Evolutionary conservation across 1,140 invertebrate species (phyloP).

Genomic region (Achroia grisella): DNA sequence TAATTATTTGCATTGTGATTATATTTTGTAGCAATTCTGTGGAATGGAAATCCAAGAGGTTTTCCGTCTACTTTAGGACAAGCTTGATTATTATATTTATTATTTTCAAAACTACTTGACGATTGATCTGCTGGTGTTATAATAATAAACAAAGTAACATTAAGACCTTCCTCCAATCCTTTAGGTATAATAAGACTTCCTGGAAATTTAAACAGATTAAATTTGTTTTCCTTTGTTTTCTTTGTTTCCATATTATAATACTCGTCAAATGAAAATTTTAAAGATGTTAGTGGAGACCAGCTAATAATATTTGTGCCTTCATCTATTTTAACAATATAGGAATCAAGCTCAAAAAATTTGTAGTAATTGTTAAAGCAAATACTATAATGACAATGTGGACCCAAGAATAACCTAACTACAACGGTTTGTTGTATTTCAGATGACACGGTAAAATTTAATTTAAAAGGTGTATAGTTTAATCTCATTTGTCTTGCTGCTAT

Average conservation of each 20-base stretch:
- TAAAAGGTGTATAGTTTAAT: slow-evolving; percentile 75
- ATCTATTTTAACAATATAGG: slow-evolving; percentile 30
- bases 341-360: slow-evolving; percentile 48
- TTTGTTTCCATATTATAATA: slow-evolving; percentile 33
- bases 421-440: slow-evolving; percentile 59
- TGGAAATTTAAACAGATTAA: slow-evolving; percentile 50
- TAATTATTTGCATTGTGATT: slow-evolving; percentile 36
- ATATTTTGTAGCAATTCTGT: slow-evolving; percentile 27
- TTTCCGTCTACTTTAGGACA: slow-evolving; percentile 27
- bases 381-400: slow-evolving; percentile 63
- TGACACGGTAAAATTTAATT: slow-evolving; percentile 69
- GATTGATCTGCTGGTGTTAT: slow-evolving; percentile 18
- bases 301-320: slow-evolving; percentile 36
- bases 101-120: not conserved
- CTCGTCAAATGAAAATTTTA: slow-evolving; percentile 40
- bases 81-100: slow-evolving; percentile 7
- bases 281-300: slow-evolving; percentile 37
- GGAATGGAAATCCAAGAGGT: slow-evolving; percentile 57
- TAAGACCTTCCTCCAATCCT: slow-evolving; percentile 44
- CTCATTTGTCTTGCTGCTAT: slow-evolving; percentile 59
- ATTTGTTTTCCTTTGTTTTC: slow-evolving; percentile 27
- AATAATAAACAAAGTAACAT: slow-evolving; percentile 50
- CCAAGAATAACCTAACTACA: slow-evolving; percentile 74
- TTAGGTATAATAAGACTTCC: slow-evolving; percentile 48
- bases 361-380: slow-evolving; percentile 39